phyloP scores from a whole-genome alignment of 2,113 vertebrate genomes.

The Dasypus novemcinctus region DNA sequence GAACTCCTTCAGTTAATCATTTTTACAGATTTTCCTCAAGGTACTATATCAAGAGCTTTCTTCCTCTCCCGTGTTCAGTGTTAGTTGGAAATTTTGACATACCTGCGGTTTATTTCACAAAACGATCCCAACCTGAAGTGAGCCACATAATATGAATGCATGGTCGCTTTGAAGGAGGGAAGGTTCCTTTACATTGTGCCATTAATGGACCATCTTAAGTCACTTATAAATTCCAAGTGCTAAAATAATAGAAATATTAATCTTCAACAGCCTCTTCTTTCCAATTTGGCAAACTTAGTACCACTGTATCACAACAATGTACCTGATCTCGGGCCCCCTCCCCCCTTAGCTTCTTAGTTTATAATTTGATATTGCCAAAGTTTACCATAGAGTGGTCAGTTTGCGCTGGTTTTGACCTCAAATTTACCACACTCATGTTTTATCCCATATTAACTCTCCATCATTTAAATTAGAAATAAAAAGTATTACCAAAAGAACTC shows the following conservation, averaged over 20 bases:
- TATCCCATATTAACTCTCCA: neutral
- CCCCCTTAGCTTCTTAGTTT: neutral
- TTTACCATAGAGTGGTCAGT: neutral
- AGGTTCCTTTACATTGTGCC: neutral
- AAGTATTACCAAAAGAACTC: conserved; percentile 38
- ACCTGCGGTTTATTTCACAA: conserved; percentile 33
- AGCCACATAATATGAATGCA: neutral
- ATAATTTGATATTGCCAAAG: neutral
- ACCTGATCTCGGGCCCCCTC: neutral
- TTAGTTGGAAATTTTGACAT: neutral
- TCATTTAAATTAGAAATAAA: conserved; percentile 23
- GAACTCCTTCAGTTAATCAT: neutral
- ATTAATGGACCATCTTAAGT: neutral
- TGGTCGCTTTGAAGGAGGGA: neutral
- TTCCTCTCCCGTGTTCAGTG: neutral
- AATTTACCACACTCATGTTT: neutral
- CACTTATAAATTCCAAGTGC: neutral
- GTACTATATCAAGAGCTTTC: neutral
- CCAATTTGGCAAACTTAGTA: neutral
- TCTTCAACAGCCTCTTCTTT: neutral
- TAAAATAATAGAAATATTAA: conserved; percentile 45
- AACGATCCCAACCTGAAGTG: neutral
- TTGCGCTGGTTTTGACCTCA: neutral
- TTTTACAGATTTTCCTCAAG: conserved; percentile 33
- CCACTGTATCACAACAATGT: neutral